Evolutionary conservation across 2,113 vertebrate species (phyloP), one percentile per base, ranked within the genome.

Genomic region (Lates calcarifer): DNA sequence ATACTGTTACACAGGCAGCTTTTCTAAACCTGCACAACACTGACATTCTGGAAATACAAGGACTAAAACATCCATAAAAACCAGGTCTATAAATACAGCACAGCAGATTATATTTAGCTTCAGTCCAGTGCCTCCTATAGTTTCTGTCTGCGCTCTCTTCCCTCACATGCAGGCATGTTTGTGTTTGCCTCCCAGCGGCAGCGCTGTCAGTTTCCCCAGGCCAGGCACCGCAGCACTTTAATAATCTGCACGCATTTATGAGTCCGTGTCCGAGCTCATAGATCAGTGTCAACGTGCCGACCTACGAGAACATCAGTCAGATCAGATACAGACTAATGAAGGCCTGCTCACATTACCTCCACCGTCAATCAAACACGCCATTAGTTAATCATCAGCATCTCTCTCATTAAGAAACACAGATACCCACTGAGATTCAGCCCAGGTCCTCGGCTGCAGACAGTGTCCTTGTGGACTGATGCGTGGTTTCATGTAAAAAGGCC

Each of bases 241-340:
- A 87, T 90, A 87, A 85, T 65, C 73, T 26, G 65, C 72, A 33
- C 86, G 73, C 86, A 76, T 82, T 84, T 85, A 77, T 79, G 73
- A 89, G 76, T 62, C 76, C 13, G 60, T 26, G 82, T 83, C 83
- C 45, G 31, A 67, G 64, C 79, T 60, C 78, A 77, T 88, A 81
- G 90, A 88, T 90, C 86, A 87, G 74, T 74, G 90, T 90, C 86
- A 83, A 43, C 14, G 55, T 2, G 17, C 45, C 63, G 60, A 87
- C 87, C 82, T 81, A 31, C 43, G 18, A 76, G 77, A 74, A 69
- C 35, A 84, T 82, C 63, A 67, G 66, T 39, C 57, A 26, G 62
- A 86, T 86, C 77, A 76, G 84, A 83, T 85, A 70, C 72, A 13
- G 64, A 71, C 85, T 89, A 86, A 91, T 87, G 89, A 89, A 86